Evolutionary conservation across 2,113 vertebrate species (phyloP).

Genomic region (Dicentrarchus labrax): DNA sequence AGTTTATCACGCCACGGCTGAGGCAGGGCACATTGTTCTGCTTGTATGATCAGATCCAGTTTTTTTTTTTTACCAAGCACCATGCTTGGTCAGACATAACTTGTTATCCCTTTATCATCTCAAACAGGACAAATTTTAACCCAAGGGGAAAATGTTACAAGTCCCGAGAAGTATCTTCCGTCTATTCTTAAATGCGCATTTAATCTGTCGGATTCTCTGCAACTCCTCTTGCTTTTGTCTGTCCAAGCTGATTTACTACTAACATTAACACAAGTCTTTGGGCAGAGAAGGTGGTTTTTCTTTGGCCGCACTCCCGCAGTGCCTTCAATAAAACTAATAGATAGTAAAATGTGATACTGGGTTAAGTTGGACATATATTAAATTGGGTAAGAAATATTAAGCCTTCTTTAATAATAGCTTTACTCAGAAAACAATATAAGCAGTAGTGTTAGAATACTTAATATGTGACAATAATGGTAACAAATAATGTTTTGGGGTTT

Average conservation of each 20-base stretch:
- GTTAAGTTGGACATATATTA: not conserved
- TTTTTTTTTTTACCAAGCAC: not conserved
- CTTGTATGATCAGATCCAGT: slow-evolving; percentile 30
- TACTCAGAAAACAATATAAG: not conserved
- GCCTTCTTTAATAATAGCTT: not conserved
- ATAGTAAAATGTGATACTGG: not conserved
- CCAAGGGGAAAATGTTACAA: not conserved
- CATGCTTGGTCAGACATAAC: not conserved
- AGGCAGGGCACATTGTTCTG: slow-evolving; percentile 28
- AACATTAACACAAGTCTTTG: not conserved
- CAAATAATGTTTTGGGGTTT: not conserved
- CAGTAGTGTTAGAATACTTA: not conserved
- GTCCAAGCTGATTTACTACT: not conserved
- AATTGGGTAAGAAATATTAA: not conserved
- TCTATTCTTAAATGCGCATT: slow-evolving; percentile 1
- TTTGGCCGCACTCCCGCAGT: not conserved
- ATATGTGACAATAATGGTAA: not conserved
- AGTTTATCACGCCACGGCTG: slow-evolving; percentile 46
- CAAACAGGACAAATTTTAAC: not conserved
- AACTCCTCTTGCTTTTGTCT: not conserved
- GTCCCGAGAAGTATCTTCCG: not conserved
- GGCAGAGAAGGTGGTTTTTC: not conserved
- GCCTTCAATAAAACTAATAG: not conserved
- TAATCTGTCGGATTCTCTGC: not conserved
- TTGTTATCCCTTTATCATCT: slow-evolving; percentile 14